phyloP scores from a whole-genome alignment of 2,888 invertebrate species.

The Leptinotarsa juncta region DNA sequence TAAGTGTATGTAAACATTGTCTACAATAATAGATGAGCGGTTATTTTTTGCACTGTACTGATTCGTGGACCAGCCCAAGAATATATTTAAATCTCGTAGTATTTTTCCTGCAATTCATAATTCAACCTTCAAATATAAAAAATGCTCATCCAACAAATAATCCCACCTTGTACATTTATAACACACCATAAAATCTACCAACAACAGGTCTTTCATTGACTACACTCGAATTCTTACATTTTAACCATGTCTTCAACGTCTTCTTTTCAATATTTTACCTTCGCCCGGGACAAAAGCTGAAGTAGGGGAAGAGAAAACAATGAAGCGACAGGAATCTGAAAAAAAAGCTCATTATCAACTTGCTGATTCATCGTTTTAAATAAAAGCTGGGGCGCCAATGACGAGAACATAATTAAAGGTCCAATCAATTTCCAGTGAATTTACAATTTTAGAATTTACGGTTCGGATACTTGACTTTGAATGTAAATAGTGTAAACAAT shows the following conservation, averaged over 20 bases:
- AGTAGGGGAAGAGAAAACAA: slow-evolving; percentile 88
- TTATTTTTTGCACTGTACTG: too few species aligned
- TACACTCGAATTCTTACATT: slow-evolving; percentile 39
- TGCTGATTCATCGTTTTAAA: slow-evolving; percentile 48
- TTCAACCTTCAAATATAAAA: not conserved
- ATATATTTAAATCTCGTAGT: too few species aligned
- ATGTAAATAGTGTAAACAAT: not conserved
- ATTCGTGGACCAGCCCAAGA: too few species aligned
- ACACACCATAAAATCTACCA: slow-evolving; percentile 32
- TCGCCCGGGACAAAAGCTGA: slow-evolving; percentile 74
- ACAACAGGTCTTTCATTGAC: slow-evolving; percentile 39
- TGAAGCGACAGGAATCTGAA: slow-evolving; percentile 89
- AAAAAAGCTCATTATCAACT: slow-evolving; percentile 57
- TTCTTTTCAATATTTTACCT: slow-evolving; percentile 33
- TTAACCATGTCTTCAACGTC: slow-evolving; percentile 28
- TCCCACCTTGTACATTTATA: not conserved
- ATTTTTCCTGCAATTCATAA: not conserved
- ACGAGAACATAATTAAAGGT: slow-evolving; percentile 16
- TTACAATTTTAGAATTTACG: slow-evolving; percentile 22
- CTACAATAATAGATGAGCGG: too few species aligned
- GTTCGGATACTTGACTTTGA: not conserved
- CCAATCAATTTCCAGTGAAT: slow-evolving; percentile 31
- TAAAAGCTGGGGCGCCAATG: slow-evolving; percentile 33
- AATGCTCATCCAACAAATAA: not conserved
- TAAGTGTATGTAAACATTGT: too few species aligned